Evolutionary conservation across 2,797 vertebrate genomes (phyloP).

Genomic region (Peromyscus attwateri): DNA sequence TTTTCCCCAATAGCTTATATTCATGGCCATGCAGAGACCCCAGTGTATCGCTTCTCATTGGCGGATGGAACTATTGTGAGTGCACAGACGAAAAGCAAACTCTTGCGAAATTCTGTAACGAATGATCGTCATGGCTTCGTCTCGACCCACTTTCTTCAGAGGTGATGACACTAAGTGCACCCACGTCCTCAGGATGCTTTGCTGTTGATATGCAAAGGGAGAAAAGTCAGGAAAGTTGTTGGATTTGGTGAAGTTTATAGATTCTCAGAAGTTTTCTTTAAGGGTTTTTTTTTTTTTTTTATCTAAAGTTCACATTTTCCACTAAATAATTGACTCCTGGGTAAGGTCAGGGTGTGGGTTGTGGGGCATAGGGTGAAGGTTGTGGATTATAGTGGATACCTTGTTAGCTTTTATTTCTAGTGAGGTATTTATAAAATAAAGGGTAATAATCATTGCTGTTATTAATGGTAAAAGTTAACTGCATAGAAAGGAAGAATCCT

Average conservation of each 20-base stretch:
- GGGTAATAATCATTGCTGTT: neutral
- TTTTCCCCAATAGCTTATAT: slow-evolving; percentile 91
- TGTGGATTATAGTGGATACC: neutral
- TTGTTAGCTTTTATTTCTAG: slow-evolving; percentile 41
- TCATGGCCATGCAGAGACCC: slow-evolving; percentile 96
- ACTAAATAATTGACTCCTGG: slow-evolving; percentile 44
- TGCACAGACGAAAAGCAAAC: slow-evolving; percentile 96
- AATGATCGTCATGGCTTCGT: slow-evolving; percentile 95
- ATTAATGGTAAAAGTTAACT: neutral
- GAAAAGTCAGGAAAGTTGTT: neutral
- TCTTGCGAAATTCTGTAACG: slow-evolving; percentile 94
- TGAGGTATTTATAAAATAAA: neutral
- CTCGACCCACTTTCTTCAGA: slow-evolving; percentile 97
- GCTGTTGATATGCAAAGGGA: neutral
- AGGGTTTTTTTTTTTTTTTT: slow-evolving; percentile 8
- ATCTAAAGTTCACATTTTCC: slow-evolving; percentile 58
- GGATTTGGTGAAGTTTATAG: slow-evolving; percentile 22
- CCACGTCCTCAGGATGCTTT: neutral
- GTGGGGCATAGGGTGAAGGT: neutral
- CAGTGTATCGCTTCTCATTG: slow-evolving; percentile 96
- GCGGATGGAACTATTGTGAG: slow-evolving; percentile 97
- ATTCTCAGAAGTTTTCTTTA: slow-evolving; percentile 59
- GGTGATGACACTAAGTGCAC: slow-evolving; percentile 87
- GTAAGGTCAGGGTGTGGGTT: neutral
- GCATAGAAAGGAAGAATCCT: neutral